These are phyloP conservation scores for Drosophila ezoana DNA, from an alignment of 2,888 invertebrate genomes.

Conservation along the genomic window DNA sequence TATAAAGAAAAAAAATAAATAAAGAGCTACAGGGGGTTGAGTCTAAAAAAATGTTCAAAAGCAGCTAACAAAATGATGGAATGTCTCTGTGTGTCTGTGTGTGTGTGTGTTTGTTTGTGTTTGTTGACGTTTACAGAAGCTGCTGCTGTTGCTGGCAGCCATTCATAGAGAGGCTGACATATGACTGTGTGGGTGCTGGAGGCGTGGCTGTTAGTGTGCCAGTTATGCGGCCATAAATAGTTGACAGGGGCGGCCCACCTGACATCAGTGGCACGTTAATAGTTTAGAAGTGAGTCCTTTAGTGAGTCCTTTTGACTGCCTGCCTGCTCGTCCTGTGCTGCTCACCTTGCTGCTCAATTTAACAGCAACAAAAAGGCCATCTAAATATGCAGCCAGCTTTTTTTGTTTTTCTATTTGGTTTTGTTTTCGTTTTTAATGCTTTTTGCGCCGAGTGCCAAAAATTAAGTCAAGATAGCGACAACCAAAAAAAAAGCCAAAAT, in stretches of 20 bases:
- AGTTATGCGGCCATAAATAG: conserved; percentile 75
- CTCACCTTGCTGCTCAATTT: conserved; percentile 71
- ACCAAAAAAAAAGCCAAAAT: conserved; percentile 43
- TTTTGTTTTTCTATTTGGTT: conserved; percentile 8
- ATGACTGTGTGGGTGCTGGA: conserved; percentile 29
- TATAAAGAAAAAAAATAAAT: conserved; percentile 16
- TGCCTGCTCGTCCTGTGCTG: conserved; percentile 14
- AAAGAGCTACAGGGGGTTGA: conserved; percentile 11
- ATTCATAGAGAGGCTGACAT: conserved; percentile 70
- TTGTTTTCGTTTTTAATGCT: conserved; percentile 10
- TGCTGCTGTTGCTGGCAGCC: conserved; percentile 49
- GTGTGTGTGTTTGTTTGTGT: conserved; percentile 6
- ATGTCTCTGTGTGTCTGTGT: conserved; percentile 9
- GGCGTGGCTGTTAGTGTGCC: conserved; percentile 61
- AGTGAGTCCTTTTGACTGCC: conserved; percentile 67
- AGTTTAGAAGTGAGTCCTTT: conserved; percentile 70
- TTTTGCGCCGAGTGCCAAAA: conserved; percentile 54
- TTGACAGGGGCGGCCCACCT: conserved; percentile 30
- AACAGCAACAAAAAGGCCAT: conserved; percentile 74
- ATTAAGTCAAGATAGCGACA: conserved; percentile 57
- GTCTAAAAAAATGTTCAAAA: conserved; percentile 26
- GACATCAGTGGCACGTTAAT: conserved; percentile 54
- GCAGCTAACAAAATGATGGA: conserved; percentile 34
- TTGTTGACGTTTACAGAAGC: conserved; percentile 43
- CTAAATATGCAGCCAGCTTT: conserved; percentile 51